Conservation (phyloP, 2,888 invertebrate genomes). For the Orchesellides sinensis region DNA sequence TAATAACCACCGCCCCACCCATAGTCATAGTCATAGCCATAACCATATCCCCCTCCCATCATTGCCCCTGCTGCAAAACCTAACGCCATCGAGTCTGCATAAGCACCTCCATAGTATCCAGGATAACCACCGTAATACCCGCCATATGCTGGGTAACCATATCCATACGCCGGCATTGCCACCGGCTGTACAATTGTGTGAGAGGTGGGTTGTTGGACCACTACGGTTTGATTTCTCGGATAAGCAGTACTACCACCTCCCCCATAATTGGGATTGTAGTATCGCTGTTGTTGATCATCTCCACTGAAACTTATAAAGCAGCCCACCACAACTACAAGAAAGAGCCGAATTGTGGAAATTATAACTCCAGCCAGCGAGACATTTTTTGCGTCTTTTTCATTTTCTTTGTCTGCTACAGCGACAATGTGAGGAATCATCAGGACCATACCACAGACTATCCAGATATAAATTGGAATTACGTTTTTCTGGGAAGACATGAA, state of each 20-base stretch:
- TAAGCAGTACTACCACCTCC: background rate
- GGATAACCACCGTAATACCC: slow-evolving; percentile 14
- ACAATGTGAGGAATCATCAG: too few relatives aligned
- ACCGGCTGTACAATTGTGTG: background rate
- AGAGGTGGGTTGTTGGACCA: slow-evolving; percentile 18
- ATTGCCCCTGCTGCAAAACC: slow-evolving; percentile 22
- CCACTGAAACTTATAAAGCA: background rate
- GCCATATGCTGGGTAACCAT: slow-evolving; percentile 20
- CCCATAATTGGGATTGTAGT: background rate
- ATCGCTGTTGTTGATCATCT: background rate
- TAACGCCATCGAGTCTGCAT: slow-evolving; percentile 1
- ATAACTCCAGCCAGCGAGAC: too few relatives aligned
- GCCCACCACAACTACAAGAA: background rate
- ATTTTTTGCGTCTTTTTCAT: too few relatives aligned
- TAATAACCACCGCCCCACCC: slow-evolving; percentile 4
- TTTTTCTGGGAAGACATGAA: too few relatives aligned
- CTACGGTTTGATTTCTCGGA: background rate
- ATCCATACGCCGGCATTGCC: slow-evolving; percentile 7
- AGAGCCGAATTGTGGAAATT: too few relatives aligned
- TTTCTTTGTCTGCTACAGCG: too few relatives aligned
- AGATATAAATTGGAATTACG: too few relatives aligned
- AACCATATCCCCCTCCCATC: background rate
- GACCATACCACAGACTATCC: too few relatives aligned
- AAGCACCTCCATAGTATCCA: background rate
- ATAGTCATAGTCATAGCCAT: slow-evolving; percentile 5